These are phyloP conservation scores for Strix aluco DNA, from an alignment of 2,113 vertebrate species.

Conservation along the genomic window DNA sequence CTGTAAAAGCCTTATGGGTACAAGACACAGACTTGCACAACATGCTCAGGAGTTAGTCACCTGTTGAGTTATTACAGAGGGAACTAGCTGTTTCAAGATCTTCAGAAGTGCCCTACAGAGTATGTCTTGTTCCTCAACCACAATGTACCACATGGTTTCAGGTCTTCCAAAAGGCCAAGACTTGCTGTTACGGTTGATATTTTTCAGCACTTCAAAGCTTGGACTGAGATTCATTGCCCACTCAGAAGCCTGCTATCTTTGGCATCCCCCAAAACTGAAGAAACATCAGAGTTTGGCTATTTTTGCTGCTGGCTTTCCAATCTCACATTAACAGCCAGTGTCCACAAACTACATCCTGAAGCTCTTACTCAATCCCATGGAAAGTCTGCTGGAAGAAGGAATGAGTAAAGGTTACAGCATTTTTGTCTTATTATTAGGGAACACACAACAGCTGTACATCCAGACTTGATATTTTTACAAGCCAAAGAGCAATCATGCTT, in stretches of 20 bases:
- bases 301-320: slow-evolving; percentile 3
- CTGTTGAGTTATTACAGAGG: background rate
- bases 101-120: background rate
- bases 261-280: background rate
- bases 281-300: background rate
- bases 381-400: slow-evolving; percentile 42
- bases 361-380: slow-evolving; percentile 45
- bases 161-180: background rate
- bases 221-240: background rate
- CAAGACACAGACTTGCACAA: too few species aligned
- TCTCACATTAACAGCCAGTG: background rate
- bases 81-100: background rate
- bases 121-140: background rate
- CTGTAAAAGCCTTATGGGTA: background rate
- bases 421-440: slow-evolving; percentile 7
- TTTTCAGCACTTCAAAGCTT: slow-evolving; percentile 2
- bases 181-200: background rate
- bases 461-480: slow-evolving; percentile 31
- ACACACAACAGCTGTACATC: slow-evolving; percentile 56
- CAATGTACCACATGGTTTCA: background rate
- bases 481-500: slow-evolving; percentile 2
- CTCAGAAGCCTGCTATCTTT: slow-evolving; percentile 30
- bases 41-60: background rate
- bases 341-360: slow-evolving; percentile 27
- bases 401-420: slow-evolving; percentile 33